Evolutionary conservation across 2,888 invertebrate genomes (phyloP), one percentile per base, ranked within the genome.

Genomic region (Anarsia innoxiella): DNA sequence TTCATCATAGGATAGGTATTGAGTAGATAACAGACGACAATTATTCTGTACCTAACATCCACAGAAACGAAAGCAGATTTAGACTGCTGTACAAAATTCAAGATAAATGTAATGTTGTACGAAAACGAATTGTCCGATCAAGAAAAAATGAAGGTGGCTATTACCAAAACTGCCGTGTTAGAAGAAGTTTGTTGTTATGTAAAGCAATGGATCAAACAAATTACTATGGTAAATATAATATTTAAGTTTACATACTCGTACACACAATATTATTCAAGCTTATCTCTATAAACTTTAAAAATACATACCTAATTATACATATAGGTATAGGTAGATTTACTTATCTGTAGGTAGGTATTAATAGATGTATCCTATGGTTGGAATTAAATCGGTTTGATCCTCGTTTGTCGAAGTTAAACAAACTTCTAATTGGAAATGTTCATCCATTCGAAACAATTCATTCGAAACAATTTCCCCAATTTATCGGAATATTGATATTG

Each of bases 151-250:
- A 87, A 88, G 53, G 52, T 57, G 0, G 87, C 87, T 11, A 80
- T 90, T 2, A 87, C 86, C 12, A 88, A 89, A 54, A 86, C 87
- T 0, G 76, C 87, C 19, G 86, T 90, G 12, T 83, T 92, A 4
- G 73, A 84, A 44, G 79, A 87, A 56, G 87, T 91, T 1, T 92
- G 93, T 58, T 66, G 82, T 3, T 88, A 73, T 49, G 90, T 93
- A 2, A 85, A 87, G 39, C 78, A 86, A 42, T 93, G 93, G 93
- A 83, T 89, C 42, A 90, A 88, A 52, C 87, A 89, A 57, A 91
- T 93, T 49, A 90, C 93, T 64, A 88, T 88, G 72, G 92, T 92
- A 64, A 68, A n/a, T 9, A n/a, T 25, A 25, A 5, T 19, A 19
- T n/a, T n/a, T n/a, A n/a, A n/a, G n/a, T 19, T 8, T 19, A 19